Percentiles rank a stretch among this genome's conserved stretches.
Conservation (phyloP, 2,797 vertebrate species). For the Acrocephalus scirpaceus region DNA sequence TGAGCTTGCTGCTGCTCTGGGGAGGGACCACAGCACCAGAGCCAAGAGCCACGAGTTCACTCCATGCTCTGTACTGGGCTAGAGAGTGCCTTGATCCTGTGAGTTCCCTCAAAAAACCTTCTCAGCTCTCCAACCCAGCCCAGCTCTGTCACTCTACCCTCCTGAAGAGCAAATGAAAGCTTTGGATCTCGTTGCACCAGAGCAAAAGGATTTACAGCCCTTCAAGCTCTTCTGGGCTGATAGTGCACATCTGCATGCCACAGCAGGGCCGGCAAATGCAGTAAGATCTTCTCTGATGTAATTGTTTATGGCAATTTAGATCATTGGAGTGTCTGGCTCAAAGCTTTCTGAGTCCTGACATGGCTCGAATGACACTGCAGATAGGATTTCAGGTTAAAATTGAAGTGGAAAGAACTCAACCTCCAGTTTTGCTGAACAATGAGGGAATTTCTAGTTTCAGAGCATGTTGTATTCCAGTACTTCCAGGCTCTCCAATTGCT, state of each 20-base stretch:
- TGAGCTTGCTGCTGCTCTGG: background rate
- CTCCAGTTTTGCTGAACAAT: conserved; percentile 48
- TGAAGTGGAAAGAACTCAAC: background rate
- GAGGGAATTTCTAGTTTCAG: conserved; percentile 63
- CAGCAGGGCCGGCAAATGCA: background rate
- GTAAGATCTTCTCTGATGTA: conserved; percentile 45
- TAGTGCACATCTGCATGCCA: background rate
- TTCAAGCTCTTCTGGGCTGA: background rate
- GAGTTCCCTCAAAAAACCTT: background rate
- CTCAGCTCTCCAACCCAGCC: background rate
- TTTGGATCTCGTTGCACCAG: background rate
- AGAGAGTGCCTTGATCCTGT: background rate
- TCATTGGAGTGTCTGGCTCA: background rate
- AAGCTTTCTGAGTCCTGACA: background rate
- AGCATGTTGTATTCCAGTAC: conserved; percentile 53
- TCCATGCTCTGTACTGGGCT: background rate
- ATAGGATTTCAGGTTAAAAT: conserved; percentile 52
- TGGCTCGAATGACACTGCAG: conserved; percentile 42
- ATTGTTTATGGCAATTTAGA: conserved; percentile 14
- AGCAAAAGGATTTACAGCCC: background rate
- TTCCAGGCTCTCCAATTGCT: conserved; percentile 61
- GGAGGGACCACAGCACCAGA: background rate
- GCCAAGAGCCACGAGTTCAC: background rate
- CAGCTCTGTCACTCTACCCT: background rate
- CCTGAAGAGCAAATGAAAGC: background rate